Percentiles rank a stretch among this genome's conserved stretches.
phyloP scores from a whole-genome alignment of 2,113 vertebrate species.

The Ginglymostoma cirratum region DNA sequence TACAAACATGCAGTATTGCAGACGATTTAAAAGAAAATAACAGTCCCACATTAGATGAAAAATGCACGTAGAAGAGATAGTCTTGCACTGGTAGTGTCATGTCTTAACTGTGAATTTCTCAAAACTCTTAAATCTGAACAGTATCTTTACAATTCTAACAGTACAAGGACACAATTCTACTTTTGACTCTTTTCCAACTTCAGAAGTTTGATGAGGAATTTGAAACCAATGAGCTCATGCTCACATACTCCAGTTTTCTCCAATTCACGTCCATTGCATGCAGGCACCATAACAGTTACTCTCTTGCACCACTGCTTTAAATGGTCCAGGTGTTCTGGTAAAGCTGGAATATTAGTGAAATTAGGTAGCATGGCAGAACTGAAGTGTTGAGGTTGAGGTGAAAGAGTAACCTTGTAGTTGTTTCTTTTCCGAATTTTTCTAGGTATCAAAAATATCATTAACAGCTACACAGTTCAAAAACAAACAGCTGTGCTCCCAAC shows the following conservation, averaged over 20 bases:
- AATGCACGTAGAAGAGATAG: background rate
- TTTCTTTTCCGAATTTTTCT: background rate
- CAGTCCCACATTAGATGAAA: background rate
- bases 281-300: background rate
- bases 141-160: background rate
- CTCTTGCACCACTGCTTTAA: background rate
- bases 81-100: background rate
- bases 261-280: background rate
- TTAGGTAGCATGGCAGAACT: background rate
- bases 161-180: background rate
- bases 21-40: background rate
- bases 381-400: background rate
- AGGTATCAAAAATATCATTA: background rate
- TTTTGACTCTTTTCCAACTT: background rate
- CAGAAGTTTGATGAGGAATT: background rate
- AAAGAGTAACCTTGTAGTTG: background rate
- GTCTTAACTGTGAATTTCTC: background rate
- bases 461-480: background rate
- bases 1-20: background rate
- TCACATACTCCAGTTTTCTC: background rate
- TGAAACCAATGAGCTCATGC: background rate
- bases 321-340: background rate
- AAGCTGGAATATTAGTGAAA: background rate
- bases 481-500: slow-evolving; percentile 28
- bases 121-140: background rate